These are phyloP conservation scores for Empidonax traillii DNA, from an alignment of 2,113 vertebrate species.

Conservation along the genomic window DNA sequence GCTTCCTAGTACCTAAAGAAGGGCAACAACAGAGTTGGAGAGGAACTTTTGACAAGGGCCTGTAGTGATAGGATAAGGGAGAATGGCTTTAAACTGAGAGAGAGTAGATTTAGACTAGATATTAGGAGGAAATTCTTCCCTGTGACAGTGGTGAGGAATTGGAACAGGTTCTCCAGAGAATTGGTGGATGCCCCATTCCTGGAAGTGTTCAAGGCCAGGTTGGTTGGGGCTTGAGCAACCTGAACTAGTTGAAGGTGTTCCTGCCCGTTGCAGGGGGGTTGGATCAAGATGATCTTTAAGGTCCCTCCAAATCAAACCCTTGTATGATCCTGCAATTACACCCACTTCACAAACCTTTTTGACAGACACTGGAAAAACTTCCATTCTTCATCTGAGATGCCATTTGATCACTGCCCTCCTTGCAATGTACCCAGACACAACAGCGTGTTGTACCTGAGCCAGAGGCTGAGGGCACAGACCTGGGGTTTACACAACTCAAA, in stretches of 20 bases:
- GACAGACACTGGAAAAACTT: not conserved
- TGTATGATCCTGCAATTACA: not conserved
- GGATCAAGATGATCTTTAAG: not conserved
- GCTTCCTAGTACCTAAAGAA: not conserved
- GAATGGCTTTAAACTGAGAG: not conserved
- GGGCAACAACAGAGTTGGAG: not conserved
- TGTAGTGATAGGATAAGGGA: not conserved
- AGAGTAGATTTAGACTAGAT: not conserved
- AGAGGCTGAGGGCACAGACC: not conserved
- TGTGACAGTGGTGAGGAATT: not conserved
- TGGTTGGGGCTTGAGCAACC: not conserved
- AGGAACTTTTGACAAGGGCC: not conserved
- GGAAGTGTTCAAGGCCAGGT: not conserved
- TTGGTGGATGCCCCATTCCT: not conserved
- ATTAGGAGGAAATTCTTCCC: not conserved
- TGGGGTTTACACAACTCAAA: not conserved
- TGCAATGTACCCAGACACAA: not conserved
- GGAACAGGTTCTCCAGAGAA: not conserved
- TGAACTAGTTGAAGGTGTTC: not conserved
- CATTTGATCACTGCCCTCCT: not conserved
- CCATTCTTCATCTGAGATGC: not conserved
- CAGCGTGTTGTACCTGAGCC: not conserved
- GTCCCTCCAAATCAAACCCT: not conserved
- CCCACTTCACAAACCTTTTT: not conserved
- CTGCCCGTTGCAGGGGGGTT: not conserved